These are phyloP conservation scores for Dasypolia templi DNA, from an alignment of 2,888 invertebrate species.

Conservation along the genomic window DNA sequence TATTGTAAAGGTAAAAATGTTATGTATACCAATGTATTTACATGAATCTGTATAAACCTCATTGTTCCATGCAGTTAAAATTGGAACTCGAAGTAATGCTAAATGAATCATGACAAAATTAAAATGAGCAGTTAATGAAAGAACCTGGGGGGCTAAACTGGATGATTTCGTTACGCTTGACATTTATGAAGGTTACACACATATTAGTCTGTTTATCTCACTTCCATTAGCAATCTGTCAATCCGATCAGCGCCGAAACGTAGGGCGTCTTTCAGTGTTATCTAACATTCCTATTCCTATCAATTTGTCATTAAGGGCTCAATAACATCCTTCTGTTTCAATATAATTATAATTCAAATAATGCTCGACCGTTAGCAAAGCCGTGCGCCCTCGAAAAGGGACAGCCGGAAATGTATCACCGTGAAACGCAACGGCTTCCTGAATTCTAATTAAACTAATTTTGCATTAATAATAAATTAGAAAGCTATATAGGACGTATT, in stretches of 20 bases:
- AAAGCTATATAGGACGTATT: slow-evolving; percentile 17
- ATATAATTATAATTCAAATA: slow-evolving; percentile 68
- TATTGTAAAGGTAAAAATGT: slow-evolving; percentile 74
- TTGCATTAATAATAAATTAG: slow-evolving; percentile 50
- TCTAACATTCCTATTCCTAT: slow-evolving; percentile 58
- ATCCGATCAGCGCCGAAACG: slow-evolving; percentile 13
- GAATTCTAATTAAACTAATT: slow-evolving; percentile 70
- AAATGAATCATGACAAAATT: not conserved
- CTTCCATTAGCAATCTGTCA: slow-evolving; percentile 21
- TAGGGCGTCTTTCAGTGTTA: slow-evolving; percentile 23
- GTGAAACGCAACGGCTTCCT: slow-evolving; percentile 80
- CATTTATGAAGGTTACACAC: slow-evolving; percentile 23
- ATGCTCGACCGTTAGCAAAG: slow-evolving; percentile 78
- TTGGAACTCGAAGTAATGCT: slow-evolving; percentile 9
- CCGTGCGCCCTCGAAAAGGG: slow-evolving; percentile 81
- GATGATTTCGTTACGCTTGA: slow-evolving; percentile 9
- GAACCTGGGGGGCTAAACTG: not conserved
- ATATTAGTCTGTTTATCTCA: slow-evolving; percentile 14
- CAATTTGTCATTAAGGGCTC: slow-evolving; percentile 69
- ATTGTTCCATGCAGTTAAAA: slow-evolving; percentile 32
- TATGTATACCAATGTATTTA: slow-evolving; percentile 56
- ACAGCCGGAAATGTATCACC: slow-evolving; percentile 80
- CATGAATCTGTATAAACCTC: slow-evolving; percentile 34
- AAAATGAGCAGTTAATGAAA: slow-evolving; percentile 3
- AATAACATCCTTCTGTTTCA: slow-evolving; percentile 55